Evolutionary conservation across 2,797 vertebrate species (phyloP), one percentile per base, ranked within the genome.

Genomic region (Vipera ursinii): DNA sequence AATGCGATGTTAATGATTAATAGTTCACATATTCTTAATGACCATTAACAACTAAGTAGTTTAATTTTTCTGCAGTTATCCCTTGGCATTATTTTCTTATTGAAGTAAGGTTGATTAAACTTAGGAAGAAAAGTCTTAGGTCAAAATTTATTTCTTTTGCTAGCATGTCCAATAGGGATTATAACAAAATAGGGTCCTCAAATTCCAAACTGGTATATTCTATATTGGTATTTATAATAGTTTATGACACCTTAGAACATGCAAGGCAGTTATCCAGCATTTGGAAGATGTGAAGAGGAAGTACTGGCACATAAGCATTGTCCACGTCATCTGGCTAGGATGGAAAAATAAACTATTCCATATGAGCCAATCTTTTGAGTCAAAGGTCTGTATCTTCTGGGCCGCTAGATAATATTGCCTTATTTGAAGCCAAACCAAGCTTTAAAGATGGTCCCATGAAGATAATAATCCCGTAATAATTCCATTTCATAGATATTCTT

Each of bases 251-350:
- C 96, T 90, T 93, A 96, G 0, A 97, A 95, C 96, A 96, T 93
- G 96, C 94, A 97, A 97, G 96, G 97, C 96, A 95, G 96, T 95
- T 95, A 92, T 95, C 82, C 91, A 14, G 0, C 93, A 94, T 93
- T 93, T 93, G 92, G 91, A 93, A 97, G 96, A 96, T 95, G 96
- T 93, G 96, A 97, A 96, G 94, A 97, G 95, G 95, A 96, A 97
- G 92, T 96, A 96, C 97, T 98, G 98, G 97, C 97, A 98, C 97
- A 96, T 97, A 95, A 73, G 97, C 78, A 93, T 91, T 96, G 96
- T 93, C 96, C 95, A 96, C 93, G 96, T 97, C 95, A 96, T 93
- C 95, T 96, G 95, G 94, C 93, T 91, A 95, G 92, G 93, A 3
- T 1, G 86, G 91, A 96, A 91, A 87, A 95, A 96, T 44, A 95